Evolutionary conservation across 2,888 invertebrate species (phyloP), one percentile per base, ranked within the genome.

Genomic region (Rhamnusium bicolor): DNA sequence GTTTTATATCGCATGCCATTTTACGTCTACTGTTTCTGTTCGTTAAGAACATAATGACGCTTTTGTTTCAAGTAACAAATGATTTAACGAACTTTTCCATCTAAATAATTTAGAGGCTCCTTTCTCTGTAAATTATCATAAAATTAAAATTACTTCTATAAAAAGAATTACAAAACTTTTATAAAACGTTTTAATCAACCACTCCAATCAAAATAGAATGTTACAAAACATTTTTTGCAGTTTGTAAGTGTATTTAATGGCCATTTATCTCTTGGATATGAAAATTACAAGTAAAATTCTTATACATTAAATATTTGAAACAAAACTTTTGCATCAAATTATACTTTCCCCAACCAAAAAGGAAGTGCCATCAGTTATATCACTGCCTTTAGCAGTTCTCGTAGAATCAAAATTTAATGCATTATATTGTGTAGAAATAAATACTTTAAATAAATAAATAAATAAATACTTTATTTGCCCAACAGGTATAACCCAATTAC

Each of bases 61-160:
- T 19, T 61, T 61, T 61, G 46, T 61, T 46, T 46, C 61, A 19
- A 61, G 18, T 61, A 47, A 46, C 46, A 61, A 61, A 61, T 61
- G 46, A 61, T 61, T 61, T 61, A 61, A 61, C 46, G 46, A 61
- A 61, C 19, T 40, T 16, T 47, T n/a, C 46, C 61, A 40, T 61
- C 61, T 61, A 61, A 46, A 61, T 61, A 61, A 61, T 61, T 61
- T 61, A 12, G 12, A 2, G n/a, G n/a, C 24, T 61, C 46, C 24
- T 21, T 18, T 19, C 14, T 47, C 61, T n/a, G 19, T 46, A 61
- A 61, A 61, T 46, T 61, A 61, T 46, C 61, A 21, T 21, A 19
- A 61, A 61, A 61, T 46, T 61, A 61, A 46, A 61, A 40, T 47
- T 19, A 19, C 10, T 18, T 46, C 46, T 46, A 12, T 19, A 46